phyloP scores from a whole-genome alignment of 2,797 vertebrate species.

The Phalloptychus januarius region DNA sequence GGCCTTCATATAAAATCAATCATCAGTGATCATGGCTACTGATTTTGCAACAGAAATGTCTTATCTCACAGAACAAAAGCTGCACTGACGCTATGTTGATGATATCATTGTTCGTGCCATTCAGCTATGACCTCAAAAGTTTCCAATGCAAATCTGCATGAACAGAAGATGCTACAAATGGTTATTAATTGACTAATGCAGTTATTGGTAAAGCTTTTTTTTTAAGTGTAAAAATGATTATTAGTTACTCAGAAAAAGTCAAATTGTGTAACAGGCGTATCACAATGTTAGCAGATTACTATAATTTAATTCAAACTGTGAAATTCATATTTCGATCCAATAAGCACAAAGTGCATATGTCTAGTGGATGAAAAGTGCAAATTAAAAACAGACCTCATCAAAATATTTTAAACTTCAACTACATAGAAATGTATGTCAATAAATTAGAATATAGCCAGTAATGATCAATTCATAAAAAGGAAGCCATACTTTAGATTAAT shows the following conservation, averaged over 20 bases:
- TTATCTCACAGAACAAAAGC: constrained; percentile 5
- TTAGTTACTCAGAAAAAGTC: not conserved
- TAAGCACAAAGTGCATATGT: not conserved
- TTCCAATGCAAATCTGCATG: constrained; percentile 1
- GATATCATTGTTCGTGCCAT: not conserved
- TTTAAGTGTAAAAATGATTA: not conserved
- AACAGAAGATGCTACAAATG: not conserved
- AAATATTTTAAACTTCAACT: not conserved
- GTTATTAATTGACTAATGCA: not conserved
- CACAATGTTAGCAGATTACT: not conserved
- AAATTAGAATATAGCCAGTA: not conserved
- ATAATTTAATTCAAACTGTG: not conserved
- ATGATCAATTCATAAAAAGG: not conserved
- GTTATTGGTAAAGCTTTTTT: not conserved
- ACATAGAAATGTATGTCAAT: not conserved
- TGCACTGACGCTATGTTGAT: not conserved
- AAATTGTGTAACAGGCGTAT: no score
- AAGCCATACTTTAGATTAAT: not conserved
- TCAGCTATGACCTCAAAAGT: constrained; percentile 10
- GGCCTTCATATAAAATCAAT: constrained; percentile 4
- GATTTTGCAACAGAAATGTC: not conserved
- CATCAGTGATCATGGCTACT: not conserved
- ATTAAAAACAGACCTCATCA: not conserved
- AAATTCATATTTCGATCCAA: not conserved
- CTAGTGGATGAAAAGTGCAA: not conserved